phyloP scores from a whole-genome alignment of 2,797 vertebrate species.

The Ispidina picta region DNA sequence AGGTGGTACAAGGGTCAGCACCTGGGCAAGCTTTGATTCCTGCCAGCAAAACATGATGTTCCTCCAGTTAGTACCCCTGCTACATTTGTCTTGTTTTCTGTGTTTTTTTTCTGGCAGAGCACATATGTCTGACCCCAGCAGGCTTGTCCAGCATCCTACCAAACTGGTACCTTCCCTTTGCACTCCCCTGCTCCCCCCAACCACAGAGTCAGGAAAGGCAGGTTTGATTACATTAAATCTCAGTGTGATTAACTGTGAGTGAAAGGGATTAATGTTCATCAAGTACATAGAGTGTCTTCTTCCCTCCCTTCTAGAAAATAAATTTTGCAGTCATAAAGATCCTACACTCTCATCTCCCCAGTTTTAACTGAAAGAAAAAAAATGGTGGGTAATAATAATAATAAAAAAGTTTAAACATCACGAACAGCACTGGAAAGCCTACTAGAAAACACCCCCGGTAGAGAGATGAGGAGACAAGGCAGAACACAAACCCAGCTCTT shows the following conservation, averaged over 20 bases:
- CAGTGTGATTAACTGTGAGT: background rate
- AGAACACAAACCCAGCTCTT: constrained; percentile 10
- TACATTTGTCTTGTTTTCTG: background rate
- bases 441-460: background rate
- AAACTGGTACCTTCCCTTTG: background rate
- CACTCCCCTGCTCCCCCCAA: background rate
- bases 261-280: background rate
- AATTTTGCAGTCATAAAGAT: background rate
- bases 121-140: accelerated
- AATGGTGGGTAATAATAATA: background rate
- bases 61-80: background rate
- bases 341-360: background rate
- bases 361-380: background rate
- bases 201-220: background rate
- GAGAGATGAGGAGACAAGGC: background rate
- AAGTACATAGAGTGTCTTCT: background rate
- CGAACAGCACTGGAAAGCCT: background rate
- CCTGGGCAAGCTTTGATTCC: background rate
- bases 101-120: accelerated
- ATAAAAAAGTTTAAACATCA: background rate
- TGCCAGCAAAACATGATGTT: background rate
- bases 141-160: background rate
- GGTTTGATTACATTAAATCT: background rate
- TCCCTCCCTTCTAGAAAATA: background rate
- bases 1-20: too few species aligned